Evolutionary conservation across 2,113 vertebrate species (phyloP).

Genomic region (Vicugna pacos): DNA sequence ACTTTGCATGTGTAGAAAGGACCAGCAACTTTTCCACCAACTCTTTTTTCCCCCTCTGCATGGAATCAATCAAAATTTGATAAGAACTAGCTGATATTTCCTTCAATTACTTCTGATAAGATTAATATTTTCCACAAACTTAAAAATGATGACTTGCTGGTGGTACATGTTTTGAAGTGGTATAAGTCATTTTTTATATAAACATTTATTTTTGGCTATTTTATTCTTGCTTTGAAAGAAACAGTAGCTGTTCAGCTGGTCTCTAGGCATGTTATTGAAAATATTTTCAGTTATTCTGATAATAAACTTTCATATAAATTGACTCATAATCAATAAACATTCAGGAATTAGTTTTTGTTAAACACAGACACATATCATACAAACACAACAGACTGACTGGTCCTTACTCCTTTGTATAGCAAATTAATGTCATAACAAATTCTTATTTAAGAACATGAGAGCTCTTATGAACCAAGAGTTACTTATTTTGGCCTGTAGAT

Average conservation of each 20-base stretch:
- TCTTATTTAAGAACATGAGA: not conserved
- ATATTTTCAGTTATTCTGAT: not conserved
- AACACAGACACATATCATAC: not conserved
- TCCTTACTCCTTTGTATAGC: not conserved
- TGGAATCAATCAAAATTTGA: not conserved
- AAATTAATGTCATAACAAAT: not conserved
- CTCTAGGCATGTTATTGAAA: not conserved
- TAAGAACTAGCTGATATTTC: not conserved
- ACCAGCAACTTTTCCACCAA: not conserved
- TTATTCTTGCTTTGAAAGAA: not conserved
- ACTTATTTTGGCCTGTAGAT: not conserved
- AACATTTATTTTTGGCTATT: not conserved
- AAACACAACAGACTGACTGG: not conserved
- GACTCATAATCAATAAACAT: not conserved
- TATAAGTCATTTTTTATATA: not conserved
- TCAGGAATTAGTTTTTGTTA: not conserved
- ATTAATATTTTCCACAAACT: not conserved
- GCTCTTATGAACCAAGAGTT: not conserved
- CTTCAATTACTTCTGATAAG: not conserved
- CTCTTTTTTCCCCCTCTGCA: not conserved
- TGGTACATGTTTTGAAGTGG: not conserved
- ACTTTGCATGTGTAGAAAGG: not conserved
- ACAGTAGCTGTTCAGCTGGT: not conserved
- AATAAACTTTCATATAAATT: not conserved
- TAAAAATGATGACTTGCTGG: not conserved